Base-by-base conservation (phyloP, 2,888 invertebrate genomes). In the Craniophora ligustri region DNA sequence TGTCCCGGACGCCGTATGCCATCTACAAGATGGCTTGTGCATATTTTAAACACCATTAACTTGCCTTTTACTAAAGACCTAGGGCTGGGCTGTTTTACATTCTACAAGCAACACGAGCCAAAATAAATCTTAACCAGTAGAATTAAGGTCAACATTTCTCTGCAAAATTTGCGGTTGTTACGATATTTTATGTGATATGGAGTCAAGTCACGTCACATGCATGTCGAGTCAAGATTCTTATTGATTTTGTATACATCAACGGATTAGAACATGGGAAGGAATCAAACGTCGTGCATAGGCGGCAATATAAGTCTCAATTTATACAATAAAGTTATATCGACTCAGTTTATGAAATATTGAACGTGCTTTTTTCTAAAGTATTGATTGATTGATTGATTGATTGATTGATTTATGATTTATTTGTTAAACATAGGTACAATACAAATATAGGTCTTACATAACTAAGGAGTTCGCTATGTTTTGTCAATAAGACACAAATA, bases 1-100 rank as follows among this genome's bases (percentile, higher is more conserved):
- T 4, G 5, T n/a, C 11, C 36, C 41, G 28, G 47, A 18, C 39
- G 30, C 44, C 48, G 56, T 30, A 34, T 56, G 59, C 63, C 59
- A 58, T 50, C 64, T 23, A 45, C 53, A 45, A 67, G 68, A 66
- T 60, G 61, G 50, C 55, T 32, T 39, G 47, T 73, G 63, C 65
- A 73, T 73, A 73, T 73, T 73, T 73, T 60, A 73, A 60, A 73
- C 59, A 45, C 61, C 63, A 73, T 71, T 66, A 69, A 71, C 67
- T 59, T 50, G 40, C 55, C 23, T 16, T 53, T 53, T 50, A 35
- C 56, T 49, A 35, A 50, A 70, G 57, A 58, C 63, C 44, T 42
- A 60, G 55, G 60, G 62, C 48, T 28, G 50, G 35, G 16, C 31
- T 58, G 53, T 28, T 46, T 63, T 55, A 66, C 38, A 57, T 63